Percentiles rank a stretch among this genome's conserved stretches.
phyloP scores from a whole-genome alignment of 2,797 vertebrate species.

The Cygnus olor region DNA sequence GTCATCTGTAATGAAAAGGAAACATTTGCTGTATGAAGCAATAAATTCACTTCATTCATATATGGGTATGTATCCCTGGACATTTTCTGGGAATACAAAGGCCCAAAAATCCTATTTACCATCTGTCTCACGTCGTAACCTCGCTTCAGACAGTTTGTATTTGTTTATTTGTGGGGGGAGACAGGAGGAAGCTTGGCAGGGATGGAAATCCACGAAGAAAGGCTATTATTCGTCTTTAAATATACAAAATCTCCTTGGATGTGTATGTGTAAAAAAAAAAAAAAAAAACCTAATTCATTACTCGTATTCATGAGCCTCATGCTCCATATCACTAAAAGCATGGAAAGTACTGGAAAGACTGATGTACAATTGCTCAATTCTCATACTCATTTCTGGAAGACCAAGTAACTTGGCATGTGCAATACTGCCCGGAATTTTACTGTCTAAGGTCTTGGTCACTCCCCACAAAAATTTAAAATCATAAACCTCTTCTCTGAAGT shows the following conservation, averaged over 20 bases:
- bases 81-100: background rate
- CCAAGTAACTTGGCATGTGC: background rate
- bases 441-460: background rate
- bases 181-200: background rate
- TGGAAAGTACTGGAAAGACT: background rate
- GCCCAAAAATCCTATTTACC: slow-evolving; percentile 30
- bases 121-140: background rate
- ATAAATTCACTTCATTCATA: background rate
- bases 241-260: background rate
- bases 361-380: background rate
- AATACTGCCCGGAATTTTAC: background rate
- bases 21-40: slow-evolving; percentile 18
- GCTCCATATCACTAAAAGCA: background rate
- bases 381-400: background rate
- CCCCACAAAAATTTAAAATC: background rate
- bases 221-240: background rate
- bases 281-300: background rate
- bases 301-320: background rate
- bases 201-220: background rate
- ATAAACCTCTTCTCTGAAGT: background rate
- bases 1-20: slow-evolving; percentile 83
- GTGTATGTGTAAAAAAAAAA: background rate
- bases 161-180: background rate
- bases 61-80: background rate
- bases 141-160: background rate